Conservation (phyloP, 1,140 invertebrate genomes). For the Drosophila leontia region DNA sequence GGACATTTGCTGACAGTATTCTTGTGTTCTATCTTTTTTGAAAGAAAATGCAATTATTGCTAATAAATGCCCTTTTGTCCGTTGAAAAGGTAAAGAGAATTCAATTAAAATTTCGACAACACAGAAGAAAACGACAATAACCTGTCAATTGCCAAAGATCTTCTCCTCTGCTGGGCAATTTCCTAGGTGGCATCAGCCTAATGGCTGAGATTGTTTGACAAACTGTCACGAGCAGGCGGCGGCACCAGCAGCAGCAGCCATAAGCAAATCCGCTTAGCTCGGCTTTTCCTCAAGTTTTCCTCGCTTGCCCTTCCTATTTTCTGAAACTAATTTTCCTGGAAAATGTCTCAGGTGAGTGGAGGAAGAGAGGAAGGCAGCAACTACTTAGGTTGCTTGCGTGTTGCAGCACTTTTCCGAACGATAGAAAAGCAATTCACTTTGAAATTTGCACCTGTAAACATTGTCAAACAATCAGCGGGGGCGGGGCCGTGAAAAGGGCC, state of each 20-base stretch:
- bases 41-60: slow-evolving; percentile 78
- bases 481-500: not conserved
- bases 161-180: slow-evolving; percentile 9
- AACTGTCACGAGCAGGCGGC: slow-evolving; percentile 66
- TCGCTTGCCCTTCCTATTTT: not conserved
- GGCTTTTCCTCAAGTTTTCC: slow-evolving; percentile 56
- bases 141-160: slow-evolving; percentile 62
- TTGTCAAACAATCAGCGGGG: slow-evolving; percentile 71
- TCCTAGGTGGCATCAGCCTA: slow-evolving; percentile 43
- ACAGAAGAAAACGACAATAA: slow-evolving; percentile 30
- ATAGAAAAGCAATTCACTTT: slow-evolving; percentile 84
- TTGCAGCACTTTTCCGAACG: slow-evolving; percentile 80
- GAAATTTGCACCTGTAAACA: slow-evolving; percentile 83
- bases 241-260: slow-evolving; percentile 41
- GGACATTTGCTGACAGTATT: slow-evolving; percentile 76
- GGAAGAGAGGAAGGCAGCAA: slow-evolving; percentile 20
- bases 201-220: slow-evolving; percentile 68
- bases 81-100: slow-evolving; percentile 50
- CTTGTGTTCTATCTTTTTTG: slow-evolving; percentile 20
- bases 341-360: slow-evolving; percentile 25
- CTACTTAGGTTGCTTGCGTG: slow-evolving; percentile 68
- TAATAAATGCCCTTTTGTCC: slow-evolving; percentile 72
- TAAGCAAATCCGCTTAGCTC: slow-evolving; percentile 81
- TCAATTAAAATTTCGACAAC: slow-evolving; percentile 76
- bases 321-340: slow-evolving; percentile 64